These are phyloP conservation scores for Saccopteryx bilineata DNA, from an alignment of 2,113 vertebrate species.

Conservation along the genomic window DNA sequence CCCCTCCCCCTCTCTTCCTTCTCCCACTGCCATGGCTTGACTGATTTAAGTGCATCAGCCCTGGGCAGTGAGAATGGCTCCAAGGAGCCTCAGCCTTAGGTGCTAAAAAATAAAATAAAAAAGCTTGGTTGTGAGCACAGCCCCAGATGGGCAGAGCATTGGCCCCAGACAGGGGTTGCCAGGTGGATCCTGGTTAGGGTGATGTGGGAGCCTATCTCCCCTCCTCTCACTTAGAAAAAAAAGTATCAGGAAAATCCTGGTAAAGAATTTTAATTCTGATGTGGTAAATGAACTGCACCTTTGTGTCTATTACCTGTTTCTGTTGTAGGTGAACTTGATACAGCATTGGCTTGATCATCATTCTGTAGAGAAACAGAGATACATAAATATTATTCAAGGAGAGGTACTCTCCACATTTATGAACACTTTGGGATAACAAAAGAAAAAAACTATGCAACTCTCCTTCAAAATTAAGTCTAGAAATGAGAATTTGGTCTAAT, in stretches of 20 bases:
- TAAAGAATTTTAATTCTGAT: slow-evolving; percentile 34
- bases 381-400: slow-evolving; percentile 64
- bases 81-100: too few relatives aligned
- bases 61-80: too few relatives aligned
- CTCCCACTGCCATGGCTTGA: too few relatives aligned
- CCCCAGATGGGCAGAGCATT: too few relatives aligned
- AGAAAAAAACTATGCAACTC: slow-evolving; percentile 44
- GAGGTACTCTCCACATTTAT: background rate
- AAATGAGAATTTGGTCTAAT: slow-evolving; percentile 37
- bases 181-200: too few relatives aligned
- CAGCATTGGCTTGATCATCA: slow-evolving; percentile 91
- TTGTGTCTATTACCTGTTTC: slow-evolving; percentile 90
- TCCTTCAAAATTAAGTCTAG: slow-evolving; percentile 56
- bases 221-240: background rate
- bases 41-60: too few relatives aligned
- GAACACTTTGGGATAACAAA: background rate
- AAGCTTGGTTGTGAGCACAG: too few relatives aligned
- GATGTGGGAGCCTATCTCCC: too few relatives aligned
- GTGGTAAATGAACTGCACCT: background rate
- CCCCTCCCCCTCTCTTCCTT: too few relatives aligned
- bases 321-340: slow-evolving; percentile 85
- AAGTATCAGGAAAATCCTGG: background rate
- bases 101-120: too few relatives aligned
- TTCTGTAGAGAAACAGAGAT: slow-evolving; percentile 88
- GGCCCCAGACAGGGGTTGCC: too few relatives aligned